Percentiles rank a stretch among this genome's conserved stretches.
Conservation (phyloP, 1,140 invertebrate species). For the Drosophila tristis region DNA sequence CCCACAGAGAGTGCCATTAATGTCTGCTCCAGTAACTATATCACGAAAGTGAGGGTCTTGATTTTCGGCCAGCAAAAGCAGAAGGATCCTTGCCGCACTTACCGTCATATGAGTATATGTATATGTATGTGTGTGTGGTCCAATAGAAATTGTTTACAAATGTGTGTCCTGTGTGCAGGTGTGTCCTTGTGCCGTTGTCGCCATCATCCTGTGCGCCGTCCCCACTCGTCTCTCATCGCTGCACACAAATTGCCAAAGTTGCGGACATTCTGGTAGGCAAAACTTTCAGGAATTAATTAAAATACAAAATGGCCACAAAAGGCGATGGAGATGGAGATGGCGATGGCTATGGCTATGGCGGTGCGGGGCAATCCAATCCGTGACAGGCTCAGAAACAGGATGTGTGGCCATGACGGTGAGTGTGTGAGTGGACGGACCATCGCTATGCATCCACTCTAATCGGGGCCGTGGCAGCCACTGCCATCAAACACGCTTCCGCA, state of each 20-base stretch:
- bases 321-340: conserved; percentile 15
- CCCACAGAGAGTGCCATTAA: conserved; percentile 45
- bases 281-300: conserved; percentile 72
- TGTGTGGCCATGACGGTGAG: conserved; percentile 13
- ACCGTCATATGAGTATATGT: conserved; percentile 21
- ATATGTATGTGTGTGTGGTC: conserved; percentile 12
- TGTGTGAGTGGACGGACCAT: not conserved
- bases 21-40: conserved; percentile 58
- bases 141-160: not conserved
- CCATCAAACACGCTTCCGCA: conserved; percentile 74
- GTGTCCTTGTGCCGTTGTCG: conserved; percentile 49
- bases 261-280: conserved; percentile 46
- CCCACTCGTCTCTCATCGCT: conserved; percentile 52
- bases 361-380: conserved; percentile 38
- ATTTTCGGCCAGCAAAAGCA: conserved; percentile 36
- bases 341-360: not conserved
- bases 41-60: conserved; percentile 44
- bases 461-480: conserved; percentile 34
- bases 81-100: conserved; percentile 47
- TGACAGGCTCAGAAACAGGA: conserved; percentile 43
- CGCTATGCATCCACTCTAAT: conserved; percentile 20
- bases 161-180: conserved; percentile 27
- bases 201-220: conserved; percentile 7
- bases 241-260: conserved; percentile 73
- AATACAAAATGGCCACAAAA: conserved; percentile 56